A percentile compares a stretch with the other conserved stretches of the same genome.
Conservation (phyloP, 2,797 vertebrate genomes). For the Sardinella longiceps region DNA sequence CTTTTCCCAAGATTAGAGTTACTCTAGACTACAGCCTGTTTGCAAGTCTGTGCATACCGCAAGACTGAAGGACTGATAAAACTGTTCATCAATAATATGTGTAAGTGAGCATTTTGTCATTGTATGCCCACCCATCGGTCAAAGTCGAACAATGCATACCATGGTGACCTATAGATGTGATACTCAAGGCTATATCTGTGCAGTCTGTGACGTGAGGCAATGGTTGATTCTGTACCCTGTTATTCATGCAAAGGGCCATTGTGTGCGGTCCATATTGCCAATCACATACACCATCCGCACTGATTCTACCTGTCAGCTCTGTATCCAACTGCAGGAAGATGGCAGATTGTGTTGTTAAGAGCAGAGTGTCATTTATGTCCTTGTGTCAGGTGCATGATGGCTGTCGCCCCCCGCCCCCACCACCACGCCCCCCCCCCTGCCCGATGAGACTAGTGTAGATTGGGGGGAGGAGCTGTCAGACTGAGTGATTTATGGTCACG, state of each 20-base stretch:
- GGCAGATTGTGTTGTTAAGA: slow-evolving; percentile 19
- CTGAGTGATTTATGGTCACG: slow-evolving; percentile 15
- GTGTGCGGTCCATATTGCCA: not conserved
- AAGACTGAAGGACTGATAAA: not conserved
- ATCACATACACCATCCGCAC: not conserved
- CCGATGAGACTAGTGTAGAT: slow-evolving; percentile 4
- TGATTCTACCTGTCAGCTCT: slow-evolving; percentile 13
- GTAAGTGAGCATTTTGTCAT: not conserved
- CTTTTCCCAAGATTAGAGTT: not conserved
- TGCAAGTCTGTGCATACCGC: not conserved
- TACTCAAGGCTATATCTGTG: too few relatives aligned
- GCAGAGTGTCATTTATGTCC: slow-evolving; percentile 22
- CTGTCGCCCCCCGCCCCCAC: not conserved
- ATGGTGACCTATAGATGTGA: too few relatives aligned
- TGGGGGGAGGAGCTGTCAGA: slow-evolving; percentile 9
- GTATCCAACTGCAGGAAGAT: slow-evolving; percentile 7
- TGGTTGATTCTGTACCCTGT: not conserved
- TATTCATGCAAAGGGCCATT: not conserved
- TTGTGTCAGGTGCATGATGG: slow-evolving; percentile 21
- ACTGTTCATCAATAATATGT: not conserved
- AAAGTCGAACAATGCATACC: not conserved
- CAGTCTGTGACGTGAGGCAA: too few relatives aligned
- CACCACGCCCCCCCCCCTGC: too few relatives aligned
- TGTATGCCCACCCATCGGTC: not conserved
- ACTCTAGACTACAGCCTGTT: not conserved